A percentile compares a stretch with the other conserved stretches of the same genome.
These are phyloP conservation scores for Zosterops japonicus DNA, from an alignment of 2,113 vertebrate genomes.

Conservation along the genomic window DNA sequence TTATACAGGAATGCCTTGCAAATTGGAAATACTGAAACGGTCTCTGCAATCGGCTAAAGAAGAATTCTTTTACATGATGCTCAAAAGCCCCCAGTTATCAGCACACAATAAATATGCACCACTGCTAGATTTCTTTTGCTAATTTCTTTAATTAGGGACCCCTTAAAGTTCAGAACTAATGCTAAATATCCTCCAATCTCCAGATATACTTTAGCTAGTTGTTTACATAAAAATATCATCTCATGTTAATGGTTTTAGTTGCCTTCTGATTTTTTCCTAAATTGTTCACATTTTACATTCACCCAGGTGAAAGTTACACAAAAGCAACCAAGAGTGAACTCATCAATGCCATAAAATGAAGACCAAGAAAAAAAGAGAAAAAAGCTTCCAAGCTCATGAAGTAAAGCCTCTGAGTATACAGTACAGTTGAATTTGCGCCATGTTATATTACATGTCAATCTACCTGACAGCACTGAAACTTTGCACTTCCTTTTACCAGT, in stretches of 20 bases:
- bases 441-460: not conserved
- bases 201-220: not conserved
- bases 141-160: not conserved
- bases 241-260: not conserved
- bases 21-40: not conserved
- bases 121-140: not conserved
- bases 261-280: not conserved
- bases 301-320: not conserved
- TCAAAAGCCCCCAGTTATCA: conserved; percentile 11
- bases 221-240: not conserved
- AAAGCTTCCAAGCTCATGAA: not conserved
- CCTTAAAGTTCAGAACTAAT: not conserved
- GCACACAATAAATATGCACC: not conserved
- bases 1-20: not conserved
- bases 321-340: not conserved
- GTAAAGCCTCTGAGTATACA: not conserved
- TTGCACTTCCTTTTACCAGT: not conserved
- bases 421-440: not conserved
- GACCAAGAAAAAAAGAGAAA: not conserved
- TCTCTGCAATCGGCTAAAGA: not conserved
- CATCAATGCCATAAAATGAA: not conserved
- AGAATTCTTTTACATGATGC: not conserved
- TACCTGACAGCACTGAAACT: not conserved
- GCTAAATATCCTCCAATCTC: not conserved
- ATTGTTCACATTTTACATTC: not conserved